Percentiles rank a stretch among this genome's conserved stretches.
Evolutionary conservation across 2,888 invertebrate genomes (phyloP).

Genomic region (Pyrrhia umbra): DNA sequence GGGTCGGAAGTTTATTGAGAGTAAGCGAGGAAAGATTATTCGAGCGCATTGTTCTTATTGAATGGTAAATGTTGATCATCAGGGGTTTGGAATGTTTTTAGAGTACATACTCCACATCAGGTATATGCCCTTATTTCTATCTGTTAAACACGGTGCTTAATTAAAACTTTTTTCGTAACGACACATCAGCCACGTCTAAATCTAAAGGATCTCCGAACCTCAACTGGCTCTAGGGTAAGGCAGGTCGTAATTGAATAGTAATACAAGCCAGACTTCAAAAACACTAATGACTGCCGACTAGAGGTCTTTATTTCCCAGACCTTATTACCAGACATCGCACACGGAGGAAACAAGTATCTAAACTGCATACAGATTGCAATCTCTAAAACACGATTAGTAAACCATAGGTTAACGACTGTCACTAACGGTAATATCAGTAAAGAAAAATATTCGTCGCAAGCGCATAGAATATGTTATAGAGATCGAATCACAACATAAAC

Average conservation of each 20-base stretch:
- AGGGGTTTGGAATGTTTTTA: no score
- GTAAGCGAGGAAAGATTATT: not conserved
- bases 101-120: no score
- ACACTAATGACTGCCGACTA: slow-evolving; percentile 23
- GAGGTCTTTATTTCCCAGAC: slow-evolving; percentile 24
- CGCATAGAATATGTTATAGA: slow-evolving; percentile 65
- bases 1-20: not conserved
- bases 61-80: not conserved
- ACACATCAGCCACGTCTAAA: no score
- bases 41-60: not conserved
- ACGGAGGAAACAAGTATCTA: slow-evolving; percentile 50
- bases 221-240: no score
- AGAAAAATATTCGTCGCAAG: slow-evolving; percentile 67
- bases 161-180: no score
- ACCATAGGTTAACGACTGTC: slow-evolving; percentile 59
- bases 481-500: slow-evolving; percentile 82
- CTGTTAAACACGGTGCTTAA: no score
- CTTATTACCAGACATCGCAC: slow-evolving; percentile 35
- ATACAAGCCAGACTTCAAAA: slow-evolving; percentile 18
- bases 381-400: slow-evolving; percentile 60
- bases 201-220: no score
- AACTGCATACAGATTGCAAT: slow-evolving; percentile 56
- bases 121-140: no score
- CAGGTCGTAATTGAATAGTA: not conserved
- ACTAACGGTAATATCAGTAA: slow-evolving; percentile 61